phyloP scores from a whole-genome alignment of 2,113 vertebrate genomes.

The Dipodomys merriami region DNA sequence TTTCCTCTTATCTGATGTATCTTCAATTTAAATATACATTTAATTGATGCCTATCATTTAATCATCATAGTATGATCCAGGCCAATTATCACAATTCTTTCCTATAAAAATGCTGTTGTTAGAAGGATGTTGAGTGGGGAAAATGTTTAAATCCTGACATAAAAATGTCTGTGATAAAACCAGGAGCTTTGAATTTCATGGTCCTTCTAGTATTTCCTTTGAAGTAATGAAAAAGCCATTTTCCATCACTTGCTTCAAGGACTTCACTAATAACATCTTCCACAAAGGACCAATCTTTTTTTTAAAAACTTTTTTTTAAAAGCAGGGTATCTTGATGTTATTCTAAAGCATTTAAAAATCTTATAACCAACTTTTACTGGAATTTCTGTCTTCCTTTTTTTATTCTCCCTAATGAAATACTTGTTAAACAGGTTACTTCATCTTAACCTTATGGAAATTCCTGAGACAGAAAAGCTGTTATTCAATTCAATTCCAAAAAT shows the following conservation, averaged over 20 bases:
- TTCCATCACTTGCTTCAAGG: slow-evolving; percentile 85
- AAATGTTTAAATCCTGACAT: slow-evolving; percentile 81
- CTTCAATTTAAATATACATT: slow-evolving; percentile 71
- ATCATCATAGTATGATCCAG: slow-evolving; percentile 70
- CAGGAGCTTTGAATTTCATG: slow-evolving; percentile 84
- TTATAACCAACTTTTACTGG: slow-evolving; percentile 70
- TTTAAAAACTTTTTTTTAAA: not conserved
- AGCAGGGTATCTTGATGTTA: slow-evolving; percentile 78
- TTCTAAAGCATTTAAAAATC: slow-evolving; percentile 82
- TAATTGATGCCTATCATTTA: slow-evolving; percentile 76
- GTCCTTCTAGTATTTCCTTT: slow-evolving; percentile 81
- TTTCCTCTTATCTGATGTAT: slow-evolving; percentile 66
- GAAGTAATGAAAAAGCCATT: slow-evolving; percentile 86
- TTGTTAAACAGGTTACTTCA: slow-evolving; percentile 62
- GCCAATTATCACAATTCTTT: slow-evolving; percentile 66
- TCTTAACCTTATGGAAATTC: slow-evolving; percentile 59
- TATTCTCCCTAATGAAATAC: slow-evolving; percentile 70
- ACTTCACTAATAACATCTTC: slow-evolving; percentile 80
- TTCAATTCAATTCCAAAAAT: slow-evolving; percentile 48
- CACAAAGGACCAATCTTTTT: slow-evolving; percentile 80
- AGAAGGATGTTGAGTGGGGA: slow-evolving; percentile 62
- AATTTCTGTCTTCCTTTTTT: slow-evolving; percentile 66
- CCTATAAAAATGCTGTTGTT: slow-evolving; percentile 71
- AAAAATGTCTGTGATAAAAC: slow-evolving; percentile 84
- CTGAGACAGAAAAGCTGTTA: not conserved